These are phyloP conservation scores for Euphydryas editha DNA, from an alignment of 2,888 invertebrate genomes.

Conservation along the genomic window DNA sequence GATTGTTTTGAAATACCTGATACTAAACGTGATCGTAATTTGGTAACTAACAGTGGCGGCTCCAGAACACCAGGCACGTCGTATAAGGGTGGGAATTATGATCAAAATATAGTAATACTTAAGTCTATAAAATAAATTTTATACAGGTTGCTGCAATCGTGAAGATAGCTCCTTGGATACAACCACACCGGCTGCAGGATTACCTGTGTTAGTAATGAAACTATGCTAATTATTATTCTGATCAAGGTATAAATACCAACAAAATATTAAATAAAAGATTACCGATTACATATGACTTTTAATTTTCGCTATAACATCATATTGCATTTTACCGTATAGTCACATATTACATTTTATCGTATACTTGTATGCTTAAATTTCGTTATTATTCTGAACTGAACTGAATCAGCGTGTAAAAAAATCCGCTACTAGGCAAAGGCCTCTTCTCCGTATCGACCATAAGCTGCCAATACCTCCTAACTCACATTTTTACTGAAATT, in stretches of 20 bases:
- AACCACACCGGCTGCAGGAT: slow-evolving; percentile 58
- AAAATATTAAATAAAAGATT: slow-evolving; percentile 8
- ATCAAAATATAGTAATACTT: slow-evolving; percentile 57
- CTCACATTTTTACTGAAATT: too few species aligned
- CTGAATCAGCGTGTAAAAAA: too few species aligned
- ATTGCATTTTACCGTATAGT: too few species aligned
- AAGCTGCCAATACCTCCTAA: too few species aligned
- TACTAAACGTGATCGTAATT: slow-evolving; percentile 63
- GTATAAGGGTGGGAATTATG: slow-evolving; percentile 24
- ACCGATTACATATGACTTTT: neutral
- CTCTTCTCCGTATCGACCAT: too few species aligned
- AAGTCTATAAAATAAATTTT: slow-evolving; percentile 55
- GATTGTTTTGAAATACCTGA: slow-evolving; percentile 71
- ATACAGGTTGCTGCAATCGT: slow-evolving; percentile 68
- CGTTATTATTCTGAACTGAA: too few species aligned
- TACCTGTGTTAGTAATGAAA: slow-evolving; percentile 75
- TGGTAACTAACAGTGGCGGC: slow-evolving; percentile 46
- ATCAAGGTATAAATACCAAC: slow-evolving; percentile 1
- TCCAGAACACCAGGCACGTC: slow-evolving; percentile 35
- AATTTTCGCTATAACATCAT: too few species aligned
- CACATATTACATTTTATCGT: too few species aligned
- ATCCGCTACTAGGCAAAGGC: too few species aligned
- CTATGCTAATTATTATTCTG: slow-evolving; percentile 57
- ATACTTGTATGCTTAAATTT: too few species aligned
- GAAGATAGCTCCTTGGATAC: slow-evolving; percentile 43